Percentiles rank a stretch among this genome's conserved stretches.
Conservation (phyloP, 2,113 vertebrate genomes). For the Oreocharis arfaki region DNA sequence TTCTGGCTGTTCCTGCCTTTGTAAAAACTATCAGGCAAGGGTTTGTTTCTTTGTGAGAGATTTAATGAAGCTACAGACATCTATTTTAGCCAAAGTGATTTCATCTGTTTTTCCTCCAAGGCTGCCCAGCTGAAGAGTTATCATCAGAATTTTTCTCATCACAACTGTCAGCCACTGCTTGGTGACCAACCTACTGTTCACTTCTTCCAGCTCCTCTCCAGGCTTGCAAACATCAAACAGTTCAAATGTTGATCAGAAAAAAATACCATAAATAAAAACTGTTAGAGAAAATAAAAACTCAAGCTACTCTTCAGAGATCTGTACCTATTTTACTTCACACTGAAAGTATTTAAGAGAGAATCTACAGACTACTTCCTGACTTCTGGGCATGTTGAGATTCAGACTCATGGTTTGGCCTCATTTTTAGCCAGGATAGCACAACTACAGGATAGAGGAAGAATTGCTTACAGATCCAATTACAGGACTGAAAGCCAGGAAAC, state of each 20-base stretch:
- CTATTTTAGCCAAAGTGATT: constrained; percentile 46
- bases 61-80: constrained; percentile 18
- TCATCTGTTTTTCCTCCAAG: constrained; percentile 52
- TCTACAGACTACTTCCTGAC: neutral
- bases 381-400: neutral
- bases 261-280: neutral
- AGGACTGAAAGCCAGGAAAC: constrained; percentile 3
- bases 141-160: neutral
- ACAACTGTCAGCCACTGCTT: neutral
- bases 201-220: neutral
- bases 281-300: neutral
- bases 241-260: neutral
- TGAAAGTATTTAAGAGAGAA: neutral
- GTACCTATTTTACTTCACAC: neutral
- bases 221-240: neutral
- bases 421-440: neutral
- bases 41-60: constrained; percentile 14
- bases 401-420: neutral
- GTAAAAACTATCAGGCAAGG: constrained; percentile 22
- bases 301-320: neutral
- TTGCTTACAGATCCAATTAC: neutral
- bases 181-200: neutral
- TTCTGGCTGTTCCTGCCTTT: neutral
- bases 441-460: neutral
- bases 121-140: constrained; percentile 30